Evolutionary conservation across 2,888 invertebrate genomes (phyloP), one percentile per base, ranked within the genome.

Genomic region (Pterostichus niger): DNA sequence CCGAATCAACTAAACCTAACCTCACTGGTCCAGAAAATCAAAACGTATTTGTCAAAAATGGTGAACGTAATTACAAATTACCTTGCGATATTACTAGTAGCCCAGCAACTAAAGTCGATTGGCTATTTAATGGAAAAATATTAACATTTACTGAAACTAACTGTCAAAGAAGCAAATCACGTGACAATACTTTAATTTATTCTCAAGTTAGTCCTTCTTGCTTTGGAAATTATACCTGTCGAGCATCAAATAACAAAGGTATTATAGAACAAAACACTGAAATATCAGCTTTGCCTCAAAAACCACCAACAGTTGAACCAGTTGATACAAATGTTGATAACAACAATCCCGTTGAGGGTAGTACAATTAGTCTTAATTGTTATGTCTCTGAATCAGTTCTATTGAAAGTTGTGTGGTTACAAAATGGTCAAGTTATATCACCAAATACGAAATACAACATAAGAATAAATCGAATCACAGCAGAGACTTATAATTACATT

Each of bases 391-490:
- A 31, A 64, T 33, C 64, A 35, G 64, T 33, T 5, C 6, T n/a
- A 33, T 4, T 64, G 0, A 2, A 35, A 11, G 64, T 64, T 6
- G 11, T 1, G 13, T 64, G 64, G 64, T 35, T 35, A 35, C 6
- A 33, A 64, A 64, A 64, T 64, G 35, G 35, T n/a, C 6, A n/a
- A 64, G 10, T 31, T 6, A 35, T 64, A 13, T 31, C 10, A 11
- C 31, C 64, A 64, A 64, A 64, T 7, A 33, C 35, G 3, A 64
- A n/a, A 35, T 64, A 35, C 13, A 64, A 6, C 33, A 64, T 64
- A 4, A 64, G 6, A 10, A 4, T 33, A 6, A 10, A 35, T 0
- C n/a, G 35, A n/a, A 64, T 64, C 35, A 35, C n/a, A 13, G 33
- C 33, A 3, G 31, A 11, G 0, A 31, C n/a, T 6, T 64, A 64